Conservation (phyloP, 2,113 vertebrate genomes). For the Dicrurus megarhynchus region DNA sequence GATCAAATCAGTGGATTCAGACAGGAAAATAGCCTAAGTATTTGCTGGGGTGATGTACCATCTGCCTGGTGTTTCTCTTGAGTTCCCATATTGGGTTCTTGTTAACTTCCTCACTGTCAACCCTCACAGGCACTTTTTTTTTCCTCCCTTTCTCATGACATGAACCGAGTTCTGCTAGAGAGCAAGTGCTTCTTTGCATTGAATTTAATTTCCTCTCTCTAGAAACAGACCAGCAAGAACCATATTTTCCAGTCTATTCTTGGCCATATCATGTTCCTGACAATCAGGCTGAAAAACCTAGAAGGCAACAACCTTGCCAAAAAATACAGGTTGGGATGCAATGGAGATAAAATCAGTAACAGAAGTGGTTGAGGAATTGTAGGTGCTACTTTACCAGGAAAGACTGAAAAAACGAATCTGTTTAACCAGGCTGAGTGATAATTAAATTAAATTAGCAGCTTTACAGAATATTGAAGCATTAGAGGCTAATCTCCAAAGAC, state of each 20-base stretch:
- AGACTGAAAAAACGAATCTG: not conserved
- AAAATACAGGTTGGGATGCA: not conserved
- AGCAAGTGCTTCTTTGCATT: not conserved
- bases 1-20: not conserved
- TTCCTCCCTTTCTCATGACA: not conserved
- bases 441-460: not conserved
- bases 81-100: not conserved
- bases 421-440: not conserved
- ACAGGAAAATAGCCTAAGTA: not conserved
- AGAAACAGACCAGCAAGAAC: not conserved
- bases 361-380: not conserved
- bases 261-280: not conserved
- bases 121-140: not conserved
- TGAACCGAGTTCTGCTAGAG: not conserved
- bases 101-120: not conserved
- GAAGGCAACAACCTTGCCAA: slow-evolving; percentile 16
- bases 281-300: not conserved
- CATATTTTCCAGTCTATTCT: not conserved
- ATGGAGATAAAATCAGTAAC: slow-evolving; percentile 15
- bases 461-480: not conserved
- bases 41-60: not conserved
- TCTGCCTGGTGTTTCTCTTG: not conserved
- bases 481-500: not conserved
- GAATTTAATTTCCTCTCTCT: not conserved
- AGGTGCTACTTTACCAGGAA: not conserved